Evolutionary conservation across 2,888 invertebrate genomes (phyloP).

Genomic region (Crematogaster levior): DNA sequence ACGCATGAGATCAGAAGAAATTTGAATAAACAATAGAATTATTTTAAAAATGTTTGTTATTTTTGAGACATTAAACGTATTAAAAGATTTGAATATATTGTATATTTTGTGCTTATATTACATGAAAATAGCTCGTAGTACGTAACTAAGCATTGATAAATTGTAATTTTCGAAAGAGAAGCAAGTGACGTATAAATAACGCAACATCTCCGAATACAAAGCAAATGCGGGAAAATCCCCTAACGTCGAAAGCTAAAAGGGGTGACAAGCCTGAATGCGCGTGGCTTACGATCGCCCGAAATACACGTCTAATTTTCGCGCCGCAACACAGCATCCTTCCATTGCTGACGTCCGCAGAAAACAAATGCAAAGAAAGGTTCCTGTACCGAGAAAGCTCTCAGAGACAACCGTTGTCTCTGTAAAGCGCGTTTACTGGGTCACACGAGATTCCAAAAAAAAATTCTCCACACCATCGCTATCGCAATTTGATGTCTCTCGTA

Average conservation of each 20-base stretch:
- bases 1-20: background rate
- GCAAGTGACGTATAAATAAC: slow-evolving; percentile 45
- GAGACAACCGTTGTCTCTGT: slow-evolving; percentile 3
- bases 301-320: slow-evolving; percentile 50
- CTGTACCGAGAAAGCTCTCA: slow-evolving; percentile 30
- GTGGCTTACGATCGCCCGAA: slow-evolving; percentile 49
- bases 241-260: slow-evolving; percentile 46
- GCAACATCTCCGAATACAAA: slow-evolving; percentile 37
- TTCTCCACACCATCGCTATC: background rate
- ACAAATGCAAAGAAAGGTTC: slow-evolving; percentile 24
- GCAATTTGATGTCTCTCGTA: slow-evolving; percentile 1
- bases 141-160: slow-evolving; percentile 3
- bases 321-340: slow-evolving; percentile 25
- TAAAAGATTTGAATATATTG: background rate
- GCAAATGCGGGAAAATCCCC: slow-evolving; percentile 45
- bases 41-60: background rate
- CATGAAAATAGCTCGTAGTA: background rate
- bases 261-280: slow-evolving; percentile 43
- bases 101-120: background rate
- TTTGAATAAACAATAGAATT: background rate
- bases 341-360: slow-evolving; percentile 14
- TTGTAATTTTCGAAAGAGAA: background rate
- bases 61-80: background rate
- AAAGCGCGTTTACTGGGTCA: slow-evolving; percentile 36
- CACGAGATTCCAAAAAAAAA: slow-evolving; percentile 12